Evolutionary conservation across 2,113 vertebrate species (phyloP), one percentile per base, ranked within the genome.

Genomic region (Forbesichthys papilliferus): DNA sequence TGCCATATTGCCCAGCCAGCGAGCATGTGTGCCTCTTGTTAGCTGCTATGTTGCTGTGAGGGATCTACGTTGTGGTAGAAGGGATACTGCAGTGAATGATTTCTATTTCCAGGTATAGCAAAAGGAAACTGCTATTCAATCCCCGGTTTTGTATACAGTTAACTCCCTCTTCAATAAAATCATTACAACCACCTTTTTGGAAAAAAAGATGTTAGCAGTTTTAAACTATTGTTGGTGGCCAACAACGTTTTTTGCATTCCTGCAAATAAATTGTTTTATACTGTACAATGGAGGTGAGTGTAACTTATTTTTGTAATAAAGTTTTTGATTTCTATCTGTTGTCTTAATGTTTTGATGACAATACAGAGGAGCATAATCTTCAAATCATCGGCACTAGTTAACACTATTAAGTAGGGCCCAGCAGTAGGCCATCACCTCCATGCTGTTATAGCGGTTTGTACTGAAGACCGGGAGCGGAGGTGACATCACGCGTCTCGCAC

Each of bases 241-340:
- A 99, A 99, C 96, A 98, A 98, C 96, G 94, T 98, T 98, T 91
- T 93, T 93, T 98, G 96, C 97, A 98, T 99, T 99, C 96, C 96
- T 98, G 96, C 96, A 98, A 98, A 99, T 99, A 99, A 99, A 98
- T 98, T 98, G 97, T 99, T 99, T 99, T 99, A 98, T 99, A 98
- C 97, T 99, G 96, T 99, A 98, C 96, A 96, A 98, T 98, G 96
- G 90, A 98, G 96, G 97, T 96, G 97, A 98, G 98, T 99, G 96
- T 99, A 99, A 98, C 96, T 98, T 99, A 99, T 99, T 99, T 99
- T 99, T 99, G 96, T 99, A 99, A 98, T 99, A 99, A 99, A 98
- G 96, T 96, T 98, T 98, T 98, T 98, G 96, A 98, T 98, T 93
- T 93, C 88, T 93, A 93, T 92, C 77, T 80, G 86, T 90, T 0